Evolutionary conservation across 2,113 vertebrate species (phyloP).

Genomic region (Murina feae): DNA sequence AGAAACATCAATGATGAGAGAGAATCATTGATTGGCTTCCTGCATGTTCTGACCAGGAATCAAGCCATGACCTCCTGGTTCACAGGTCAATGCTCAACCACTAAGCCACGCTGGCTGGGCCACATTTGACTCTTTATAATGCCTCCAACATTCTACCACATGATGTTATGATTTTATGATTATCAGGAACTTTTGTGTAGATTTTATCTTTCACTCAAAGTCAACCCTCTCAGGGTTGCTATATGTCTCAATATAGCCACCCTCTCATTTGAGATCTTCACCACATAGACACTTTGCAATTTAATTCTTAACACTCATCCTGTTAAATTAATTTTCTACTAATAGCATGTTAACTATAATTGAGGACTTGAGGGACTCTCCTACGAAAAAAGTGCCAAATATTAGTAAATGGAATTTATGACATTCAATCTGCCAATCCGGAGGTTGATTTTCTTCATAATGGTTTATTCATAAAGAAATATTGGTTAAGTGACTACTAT

Average conservation of each 20-base stretch:
- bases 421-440: neutral
- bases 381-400: neutral
- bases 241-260: neutral
- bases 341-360: neutral
- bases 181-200: neutral
- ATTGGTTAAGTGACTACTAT: neutral
- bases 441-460: neutral
- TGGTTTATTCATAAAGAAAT: neutral
- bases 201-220: neutral
- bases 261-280: neutral
- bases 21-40: too few species aligned
- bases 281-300: neutral
- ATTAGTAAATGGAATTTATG: neutral
- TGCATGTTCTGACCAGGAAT: too few species aligned
- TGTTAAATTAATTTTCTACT: neutral
- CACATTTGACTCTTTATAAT: neutral
- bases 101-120: too few species aligned
- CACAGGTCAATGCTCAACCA: too few species aligned
- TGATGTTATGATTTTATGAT: neutral
- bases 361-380: neutral
- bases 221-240: neutral
- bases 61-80: too few species aligned
- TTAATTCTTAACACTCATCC: neutral
- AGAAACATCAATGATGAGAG: too few species aligned
- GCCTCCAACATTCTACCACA: neutral